phyloP scores from a whole-genome alignment of 2,113 vertebrate genomes.

The Piprites chloris region DNA sequence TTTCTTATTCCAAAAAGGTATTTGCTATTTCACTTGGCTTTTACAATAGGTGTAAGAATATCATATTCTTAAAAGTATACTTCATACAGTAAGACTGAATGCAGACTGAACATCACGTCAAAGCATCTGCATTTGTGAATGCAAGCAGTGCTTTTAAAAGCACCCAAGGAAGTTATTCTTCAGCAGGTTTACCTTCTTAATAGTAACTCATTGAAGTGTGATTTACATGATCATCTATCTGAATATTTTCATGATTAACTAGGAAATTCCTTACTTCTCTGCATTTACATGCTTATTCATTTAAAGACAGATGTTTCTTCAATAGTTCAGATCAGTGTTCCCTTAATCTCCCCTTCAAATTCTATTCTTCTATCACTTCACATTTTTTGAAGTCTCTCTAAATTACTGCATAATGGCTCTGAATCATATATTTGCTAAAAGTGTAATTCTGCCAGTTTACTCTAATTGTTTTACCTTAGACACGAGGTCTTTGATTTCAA shows the following conservation, averaged over 20 bases:
- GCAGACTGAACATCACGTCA: background rate
- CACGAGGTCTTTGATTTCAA: background rate
- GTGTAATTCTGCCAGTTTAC: background rate
- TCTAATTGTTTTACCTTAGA: background rate
- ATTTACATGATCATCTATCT: background rate
- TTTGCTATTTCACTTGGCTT: background rate
- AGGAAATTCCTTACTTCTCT: background rate
- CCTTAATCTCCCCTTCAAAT: background rate
- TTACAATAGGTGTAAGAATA: background rate
- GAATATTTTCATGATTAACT: background rate
- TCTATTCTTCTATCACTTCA: background rate
- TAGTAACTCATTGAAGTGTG: background rate
- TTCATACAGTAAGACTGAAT: background rate
- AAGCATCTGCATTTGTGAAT: background rate
- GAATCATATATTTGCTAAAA: background rate
- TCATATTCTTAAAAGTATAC: background rate
- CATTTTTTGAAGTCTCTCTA: background rate
- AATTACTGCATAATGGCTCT: background rate
- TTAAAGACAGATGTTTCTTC: background rate
- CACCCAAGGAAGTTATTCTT: background rate
- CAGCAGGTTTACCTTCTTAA: conserved; percentile 24
- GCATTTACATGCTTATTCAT: background rate
- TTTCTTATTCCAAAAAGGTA: background rate
- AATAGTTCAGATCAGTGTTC: background rate
- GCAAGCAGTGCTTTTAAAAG: background rate